Evolutionary conservation across 1,140 invertebrate genomes (phyloP).

Genomic region (Pseudomyrmex concolor): DNA sequence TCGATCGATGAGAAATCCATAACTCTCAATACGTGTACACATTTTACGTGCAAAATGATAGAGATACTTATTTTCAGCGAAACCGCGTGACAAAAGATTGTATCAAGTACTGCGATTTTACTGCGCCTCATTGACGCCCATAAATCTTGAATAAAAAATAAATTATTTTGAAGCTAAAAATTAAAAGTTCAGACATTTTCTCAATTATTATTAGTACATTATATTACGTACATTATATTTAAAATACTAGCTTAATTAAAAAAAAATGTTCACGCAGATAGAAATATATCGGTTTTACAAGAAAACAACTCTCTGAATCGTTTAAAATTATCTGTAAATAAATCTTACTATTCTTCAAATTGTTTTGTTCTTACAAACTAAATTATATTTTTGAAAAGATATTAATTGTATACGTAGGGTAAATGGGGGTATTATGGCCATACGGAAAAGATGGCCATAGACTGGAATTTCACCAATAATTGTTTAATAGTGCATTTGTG

Average conservation of each 20-base stretch:
- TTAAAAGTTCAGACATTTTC: background rate
- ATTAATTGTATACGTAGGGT: constrained; percentile 37
- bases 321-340: background rate
- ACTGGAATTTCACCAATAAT: too few relatives aligned
- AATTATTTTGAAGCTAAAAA: background rate
- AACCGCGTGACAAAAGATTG: background rate
- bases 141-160: background rate
- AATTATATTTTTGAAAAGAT: too few relatives aligned
- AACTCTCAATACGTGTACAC: constrained; percentile 34
- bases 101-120: background rate
- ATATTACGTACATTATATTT: background rate
- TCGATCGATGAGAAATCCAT: constrained; percentile 55
- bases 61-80: constrained; percentile 5
- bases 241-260: constrained; percentile 4
- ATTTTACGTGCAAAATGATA: constrained; percentile 18
- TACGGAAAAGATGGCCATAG: too few relatives aligned
- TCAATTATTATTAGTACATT: background rate
- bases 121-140: background rate
- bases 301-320: too few relatives aligned
- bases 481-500: too few relatives aligned
- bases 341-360: background rate
- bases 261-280: background rate
- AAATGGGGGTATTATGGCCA: too few relatives aligned
- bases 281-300: background rate
- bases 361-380: too few relatives aligned